These are phyloP conservation scores for Myotis daubentonii DNA, from an alignment of 2,797 vertebrate genomes.

Conservation along the genomic window DNA sequence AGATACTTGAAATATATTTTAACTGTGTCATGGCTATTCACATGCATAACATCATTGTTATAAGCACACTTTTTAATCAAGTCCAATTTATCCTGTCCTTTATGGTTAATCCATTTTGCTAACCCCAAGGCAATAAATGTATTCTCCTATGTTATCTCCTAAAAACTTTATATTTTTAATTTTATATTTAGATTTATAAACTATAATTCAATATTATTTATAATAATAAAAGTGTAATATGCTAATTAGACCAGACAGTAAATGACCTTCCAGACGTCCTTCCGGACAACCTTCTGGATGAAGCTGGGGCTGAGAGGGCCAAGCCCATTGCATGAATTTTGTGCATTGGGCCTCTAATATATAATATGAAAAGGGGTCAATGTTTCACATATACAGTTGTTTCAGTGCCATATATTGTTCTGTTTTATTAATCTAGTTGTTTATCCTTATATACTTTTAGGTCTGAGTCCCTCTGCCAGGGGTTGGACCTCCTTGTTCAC, in stretches of 20 bases:
- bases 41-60: background rate
- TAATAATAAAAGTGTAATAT: too few species aligned
- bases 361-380: background rate
- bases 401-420: background rate
- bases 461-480: too few species aligned
- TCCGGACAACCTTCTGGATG: too few species aligned
- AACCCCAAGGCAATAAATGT: background rate
- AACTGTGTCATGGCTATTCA: background rate
- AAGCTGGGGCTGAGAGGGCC: too few species aligned
- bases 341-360: background rate
- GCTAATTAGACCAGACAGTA: too few species aligned
- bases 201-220: background rate
- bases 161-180: background rate
- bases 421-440: constrained; percentile 25
- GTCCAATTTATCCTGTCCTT: background rate
- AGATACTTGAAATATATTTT: background rate
- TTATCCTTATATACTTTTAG: background rate
- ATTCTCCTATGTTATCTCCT: background rate
- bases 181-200: background rate
- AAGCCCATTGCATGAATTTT: too few species aligned
- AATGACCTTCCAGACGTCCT: too few species aligned
- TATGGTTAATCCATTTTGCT: background rate
- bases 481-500: too few species aligned
- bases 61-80: background rate
- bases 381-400: background rate